Base-by-base conservation (phyloP, 1,140 invertebrate genomes). In the Cyphomyrmex costatus region DNA sequence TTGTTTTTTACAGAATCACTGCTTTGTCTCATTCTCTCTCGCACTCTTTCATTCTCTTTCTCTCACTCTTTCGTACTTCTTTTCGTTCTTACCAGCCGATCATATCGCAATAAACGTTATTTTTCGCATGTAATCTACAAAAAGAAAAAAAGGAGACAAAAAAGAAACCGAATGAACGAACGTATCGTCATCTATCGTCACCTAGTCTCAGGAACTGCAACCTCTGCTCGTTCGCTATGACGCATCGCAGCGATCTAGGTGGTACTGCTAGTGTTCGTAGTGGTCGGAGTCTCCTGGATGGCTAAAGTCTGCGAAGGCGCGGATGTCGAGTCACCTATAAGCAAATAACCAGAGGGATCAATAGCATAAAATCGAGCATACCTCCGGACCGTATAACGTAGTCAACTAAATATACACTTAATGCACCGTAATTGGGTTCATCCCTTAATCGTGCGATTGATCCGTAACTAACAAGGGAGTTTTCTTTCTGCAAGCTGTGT, bases 161-260 rank as follows among this genome's bases (percentile, higher is more conserved):
- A 42, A 74, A 49, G 53, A 73, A 74, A 68, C 46, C 66, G 46
- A 83, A 83, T 56, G 53, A 85, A 46, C 61, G 36, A 87, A 88
- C 79, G 79, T 90, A 91, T 74, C 88, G 82, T 89, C 36, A 42
- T 42, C 90, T 92, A 92, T 88, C 89, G 86, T 90, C 89, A 91
- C 91, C 92, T 93, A 93, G 87, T 92, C 90, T 93, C 92, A 94
- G 92, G 93, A 94, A 93, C 93, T 93, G 92, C 92, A 93, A 93
- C 89, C 91, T 93, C 86, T 90, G 80, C 68, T 83, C 79, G 78
- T 85, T 85, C 87, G 84, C 82, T 90, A 71, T 85, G 14, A 83
- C 68, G 71, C 86, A 87, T 88, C 63, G 82, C 68, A 58, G 46
- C 58, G 56, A 88, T 88, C 89, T 92, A 92, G 86, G 88, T 91